Conservation (phyloP, 2,888 invertebrate species). For the Standfussiana lucernea region DNA sequence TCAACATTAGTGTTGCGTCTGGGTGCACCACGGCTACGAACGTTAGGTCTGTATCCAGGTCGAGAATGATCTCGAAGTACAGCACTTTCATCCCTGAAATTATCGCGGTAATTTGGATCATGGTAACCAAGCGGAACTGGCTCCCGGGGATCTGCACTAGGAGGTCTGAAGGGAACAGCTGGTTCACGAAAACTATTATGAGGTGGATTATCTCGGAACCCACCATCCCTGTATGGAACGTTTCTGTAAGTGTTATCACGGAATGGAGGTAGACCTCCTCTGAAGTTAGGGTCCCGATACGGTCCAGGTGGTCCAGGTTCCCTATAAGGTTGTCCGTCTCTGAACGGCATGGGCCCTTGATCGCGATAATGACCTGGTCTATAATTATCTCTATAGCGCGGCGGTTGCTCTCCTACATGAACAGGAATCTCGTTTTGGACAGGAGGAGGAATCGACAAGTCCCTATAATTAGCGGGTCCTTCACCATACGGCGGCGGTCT, state of each 20-base stretch:
- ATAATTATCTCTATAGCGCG: slow-evolving; percentile 85
- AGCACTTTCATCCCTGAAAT: slow-evolving; percentile 82
- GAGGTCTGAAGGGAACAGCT: slow-evolving; percentile 81
- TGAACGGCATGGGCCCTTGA: slow-evolving; percentile 82
- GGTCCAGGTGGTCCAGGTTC: slow-evolving; percentile 78
- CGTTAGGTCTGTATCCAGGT: slow-evolving; percentile 78
- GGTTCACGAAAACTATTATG: slow-evolving; percentile 83
- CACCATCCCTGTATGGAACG: slow-evolving; percentile 82
- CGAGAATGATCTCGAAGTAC: slow-evolving; percentile 79
- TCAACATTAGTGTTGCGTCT: slow-evolving; percentile 84
- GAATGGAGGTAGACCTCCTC: slow-evolving; percentile 82
- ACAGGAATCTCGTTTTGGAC: slow-evolving; percentile 84
- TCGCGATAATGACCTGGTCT: slow-evolving; percentile 84
- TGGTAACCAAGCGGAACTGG: slow-evolving; percentile 78
- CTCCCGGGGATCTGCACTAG: slow-evolving; percentile 84
- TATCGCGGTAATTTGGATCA: slow-evolving; percentile 85
- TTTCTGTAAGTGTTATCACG: slow-evolving; percentile 83
- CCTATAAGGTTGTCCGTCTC: slow-evolving; percentile 81
- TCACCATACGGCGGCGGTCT: slow-evolving; percentile 82
- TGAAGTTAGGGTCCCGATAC: slow-evolving; percentile 82
- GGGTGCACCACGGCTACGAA: slow-evolving; percentile 79
- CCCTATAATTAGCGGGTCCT: slow-evolving; percentile 80
- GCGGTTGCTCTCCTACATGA: slow-evolving; percentile 81
- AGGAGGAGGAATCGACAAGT: slow-evolving; percentile 76
- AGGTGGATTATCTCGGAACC: slow-evolving; percentile 82